Conservation (phyloP, 2,888 invertebrate species). For the Bellardia pandia region DNA sequence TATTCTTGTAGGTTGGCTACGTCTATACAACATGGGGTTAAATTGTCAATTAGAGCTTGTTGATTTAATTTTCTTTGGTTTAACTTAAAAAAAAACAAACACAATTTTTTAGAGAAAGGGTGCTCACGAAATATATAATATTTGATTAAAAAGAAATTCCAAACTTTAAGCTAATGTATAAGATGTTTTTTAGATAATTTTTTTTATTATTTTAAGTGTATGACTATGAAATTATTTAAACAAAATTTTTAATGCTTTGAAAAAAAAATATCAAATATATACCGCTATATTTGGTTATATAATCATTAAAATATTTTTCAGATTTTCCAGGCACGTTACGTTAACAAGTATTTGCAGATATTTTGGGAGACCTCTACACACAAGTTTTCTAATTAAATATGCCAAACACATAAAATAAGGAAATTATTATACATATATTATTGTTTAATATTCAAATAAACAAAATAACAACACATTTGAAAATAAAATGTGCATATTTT, state of each 20-base stretch:
- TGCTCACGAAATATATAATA: neutral
- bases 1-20: neutral
- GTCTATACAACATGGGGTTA: neutral
- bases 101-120: neutral
- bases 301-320: conserved; percentile 7
- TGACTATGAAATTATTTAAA: neutral
- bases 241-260: neutral
- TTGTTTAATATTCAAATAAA: conserved; percentile 44
- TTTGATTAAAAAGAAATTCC: neutral
- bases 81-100: neutral
- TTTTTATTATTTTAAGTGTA: neutral
- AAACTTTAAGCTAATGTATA: neutral
- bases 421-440: conserved; percentile 29
- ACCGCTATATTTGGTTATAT: conserved; percentile 14
- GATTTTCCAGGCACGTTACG: conserved; percentile 20
- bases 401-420: conserved; percentile 53
- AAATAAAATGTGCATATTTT: neutral
- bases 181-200: neutral
- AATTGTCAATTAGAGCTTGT: conserved; percentile 37
- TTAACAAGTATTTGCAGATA: neutral
- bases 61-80: conserved; percentile 27
- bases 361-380: conserved; percentile 16
- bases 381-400: conserved; percentile 41
- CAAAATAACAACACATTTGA: neutral
- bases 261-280: neutral